Conservation (phyloP, 1,140 invertebrate species). For the Drosophila prosaltans region DNA sequence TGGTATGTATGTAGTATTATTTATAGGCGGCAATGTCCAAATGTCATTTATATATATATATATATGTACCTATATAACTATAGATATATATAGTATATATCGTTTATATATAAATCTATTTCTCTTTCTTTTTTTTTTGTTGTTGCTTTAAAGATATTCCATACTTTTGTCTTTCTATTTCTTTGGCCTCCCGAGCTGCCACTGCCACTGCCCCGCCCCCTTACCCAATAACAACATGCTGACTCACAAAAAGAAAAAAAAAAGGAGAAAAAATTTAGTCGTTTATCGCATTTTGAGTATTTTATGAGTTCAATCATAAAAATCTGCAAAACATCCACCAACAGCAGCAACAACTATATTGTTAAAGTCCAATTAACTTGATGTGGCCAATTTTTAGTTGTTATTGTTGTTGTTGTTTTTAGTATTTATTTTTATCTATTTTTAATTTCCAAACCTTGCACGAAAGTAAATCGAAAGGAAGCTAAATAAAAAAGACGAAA, state of each 20-base stretch:
- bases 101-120: constrained; percentile 20
- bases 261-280: constrained; percentile 3
- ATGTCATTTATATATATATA: constrained; percentile 47
- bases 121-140: constrained; percentile 28
- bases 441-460: constrained; percentile 44
- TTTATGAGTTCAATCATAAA: constrained; percentile 70
- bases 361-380: constrained; percentile 18
- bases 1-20: constrained; percentile 48
- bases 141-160: not conserved
- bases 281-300: constrained; percentile 58
- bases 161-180: constrained; percentile 30
- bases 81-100: constrained; percentile 10
- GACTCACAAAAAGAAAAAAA: constrained; percentile 35
- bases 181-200: not conserved
- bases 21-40: constrained; percentile 67
- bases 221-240: not conserved
- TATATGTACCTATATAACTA: not conserved
- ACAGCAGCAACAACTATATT: constrained; percentile 23
- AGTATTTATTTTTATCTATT: constrained; percentile 44
- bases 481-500: constrained; percentile 20
- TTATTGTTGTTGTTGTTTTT: constrained; percentile 17
- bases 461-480: constrained; percentile 42
- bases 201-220: constrained; percentile 12
- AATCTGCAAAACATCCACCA: constrained; percentile 34
- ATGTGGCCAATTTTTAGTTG: constrained; percentile 27